Percentiles rank a stretch among this genome's conserved stretches.
These are phyloP conservation scores for Tetraneura akinire DNA, from an alignment of 1,140 invertebrate genomes.

Conservation along the genomic window DNA sequence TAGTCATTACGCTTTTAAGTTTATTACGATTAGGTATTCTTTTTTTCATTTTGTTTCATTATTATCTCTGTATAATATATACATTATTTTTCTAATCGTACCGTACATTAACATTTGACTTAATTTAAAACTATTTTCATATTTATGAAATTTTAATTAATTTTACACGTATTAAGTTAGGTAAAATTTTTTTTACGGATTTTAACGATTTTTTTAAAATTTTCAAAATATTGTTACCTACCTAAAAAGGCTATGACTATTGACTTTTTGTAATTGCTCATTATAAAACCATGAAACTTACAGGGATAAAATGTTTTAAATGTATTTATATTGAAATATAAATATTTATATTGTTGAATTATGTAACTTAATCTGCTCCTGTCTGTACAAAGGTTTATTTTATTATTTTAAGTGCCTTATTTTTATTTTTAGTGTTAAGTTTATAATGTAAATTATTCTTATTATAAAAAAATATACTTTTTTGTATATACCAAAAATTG, in stretches of 20 bases:
- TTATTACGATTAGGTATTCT: conserved; percentile 36
- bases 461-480: conserved; percentile 27
- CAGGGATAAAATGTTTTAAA: conserved; percentile 45
- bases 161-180: conserved; percentile 17
- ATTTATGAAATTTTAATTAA: conserved; percentile 21
- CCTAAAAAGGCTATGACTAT: conserved; percentile 44
- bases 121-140: background rate
- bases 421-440: conserved; percentile 47
- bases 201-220: conserved; percentile 27
- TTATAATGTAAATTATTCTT: conserved; percentile 45
- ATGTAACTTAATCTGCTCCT: conserved; percentile 14
- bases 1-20: conserved; percentile 50
- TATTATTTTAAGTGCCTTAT: conserved; percentile 47
- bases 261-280: conserved; percentile 44
- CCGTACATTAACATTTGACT: background rate
- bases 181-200: conserved; percentile 1
- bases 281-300: background rate
- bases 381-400: conserved; percentile 25
- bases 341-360: conserved; percentile 47
- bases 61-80: conserved; percentile 15
- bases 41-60: conserved; percentile 35
- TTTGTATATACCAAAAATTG: conserved; percentile 33
- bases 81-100: background rate
- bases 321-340: no score
- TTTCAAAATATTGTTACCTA: conserved; percentile 41